These are phyloP conservation scores for Fringilla coelebs DNA, from an alignment of 2,797 vertebrate species.

Conservation along the genomic window DNA sequence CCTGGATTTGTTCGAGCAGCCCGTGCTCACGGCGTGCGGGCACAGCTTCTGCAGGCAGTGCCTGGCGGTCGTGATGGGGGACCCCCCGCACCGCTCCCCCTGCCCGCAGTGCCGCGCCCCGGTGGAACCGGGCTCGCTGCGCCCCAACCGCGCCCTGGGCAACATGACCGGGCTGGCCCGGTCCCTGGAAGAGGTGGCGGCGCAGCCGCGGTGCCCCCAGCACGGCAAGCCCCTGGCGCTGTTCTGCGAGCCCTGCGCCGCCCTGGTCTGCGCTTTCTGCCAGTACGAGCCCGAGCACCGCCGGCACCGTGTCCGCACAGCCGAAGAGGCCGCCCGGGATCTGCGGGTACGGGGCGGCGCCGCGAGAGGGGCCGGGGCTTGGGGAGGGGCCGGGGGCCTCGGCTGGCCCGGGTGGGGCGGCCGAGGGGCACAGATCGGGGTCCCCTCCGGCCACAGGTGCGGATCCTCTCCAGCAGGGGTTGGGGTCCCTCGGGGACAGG, in stretches of 20 bases:
- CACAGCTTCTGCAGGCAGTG: constrained; percentile 71
- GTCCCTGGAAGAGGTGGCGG: neutral
- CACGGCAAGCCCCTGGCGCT: constrained; percentile 38
- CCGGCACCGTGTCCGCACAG: constrained; percentile 11
- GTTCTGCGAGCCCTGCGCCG: constrained; percentile 57
- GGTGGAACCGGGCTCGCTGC: neutral
- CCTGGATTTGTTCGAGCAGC: constrained; percentile 52
- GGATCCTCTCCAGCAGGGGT: neutral
- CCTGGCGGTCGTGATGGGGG: constrained; percentile 32
- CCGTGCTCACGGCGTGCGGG: constrained; percentile 71
- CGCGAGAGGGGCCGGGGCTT: neutral
- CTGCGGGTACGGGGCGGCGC: neutral
- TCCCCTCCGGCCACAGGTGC: too few species aligned
- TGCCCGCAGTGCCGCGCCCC: constrained; percentile 65
- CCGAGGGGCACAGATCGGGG: too few species aligned
- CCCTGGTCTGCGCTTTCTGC: constrained; percentile 29
- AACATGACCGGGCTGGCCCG: constrained; percentile 54
- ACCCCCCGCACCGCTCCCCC: constrained; percentile 6
- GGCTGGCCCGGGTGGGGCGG: too few species aligned
- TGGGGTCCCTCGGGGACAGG: neutral
- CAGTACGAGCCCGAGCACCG: constrained; percentile 2
- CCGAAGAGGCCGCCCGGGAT: constrained; percentile 1
- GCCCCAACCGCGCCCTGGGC: constrained; percentile 59
- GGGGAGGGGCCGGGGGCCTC: neutral
- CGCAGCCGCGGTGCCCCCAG: neutral